Percentiles rank a stretch among this genome's conserved stretches.
These are phyloP conservation scores for Venustaconcha ellipsiformis DNA, from an alignment of 1,140 invertebrate genomes.

Conservation along the genomic window DNA sequence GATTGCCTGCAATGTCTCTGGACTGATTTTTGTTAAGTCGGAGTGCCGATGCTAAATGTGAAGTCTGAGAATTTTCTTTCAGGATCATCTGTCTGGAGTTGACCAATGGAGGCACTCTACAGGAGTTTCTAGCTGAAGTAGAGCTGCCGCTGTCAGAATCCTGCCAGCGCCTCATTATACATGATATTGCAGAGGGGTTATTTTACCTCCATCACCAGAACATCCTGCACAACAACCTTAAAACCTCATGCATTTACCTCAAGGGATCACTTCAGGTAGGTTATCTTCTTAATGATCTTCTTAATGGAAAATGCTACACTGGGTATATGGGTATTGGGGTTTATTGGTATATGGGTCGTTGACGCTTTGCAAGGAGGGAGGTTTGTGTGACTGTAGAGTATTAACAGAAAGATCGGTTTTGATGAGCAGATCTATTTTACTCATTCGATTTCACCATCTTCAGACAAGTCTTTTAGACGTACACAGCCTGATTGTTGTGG, in stretches of 20 bases:
- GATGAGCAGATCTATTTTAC: no score
- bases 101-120: conserved; percentile 53
- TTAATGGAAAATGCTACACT: no score
- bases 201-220: conserved; percentile 58
- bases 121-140: conserved; percentile 48
- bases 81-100: conserved; percentile 62
- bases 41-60: no score
- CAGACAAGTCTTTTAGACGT: neutral
- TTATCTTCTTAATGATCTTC: neutral
- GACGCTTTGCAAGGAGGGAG: no score
- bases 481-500: neutral
- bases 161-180: conserved; percentile 57
- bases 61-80: conserved; percentile 5
- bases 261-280: conserved; percentile 62
- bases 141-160: conserved; percentile 56
- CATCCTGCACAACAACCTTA: conserved; percentile 61
- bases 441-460: no score
- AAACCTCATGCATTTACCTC: conserved; percentile 55
- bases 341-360: no score
- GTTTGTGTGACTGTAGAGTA: no score
- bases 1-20: no score
- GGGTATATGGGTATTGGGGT: no score
- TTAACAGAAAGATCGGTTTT: no score
- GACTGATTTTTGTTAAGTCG: no score
- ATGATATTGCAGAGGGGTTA: conserved; percentile 59